A percentile compares a stretch with the other conserved stretches of the same genome.
Evolutionary conservation across 2,113 vertebrate species (phyloP).

Genomic region (Muscicapa adusta): DNA sequence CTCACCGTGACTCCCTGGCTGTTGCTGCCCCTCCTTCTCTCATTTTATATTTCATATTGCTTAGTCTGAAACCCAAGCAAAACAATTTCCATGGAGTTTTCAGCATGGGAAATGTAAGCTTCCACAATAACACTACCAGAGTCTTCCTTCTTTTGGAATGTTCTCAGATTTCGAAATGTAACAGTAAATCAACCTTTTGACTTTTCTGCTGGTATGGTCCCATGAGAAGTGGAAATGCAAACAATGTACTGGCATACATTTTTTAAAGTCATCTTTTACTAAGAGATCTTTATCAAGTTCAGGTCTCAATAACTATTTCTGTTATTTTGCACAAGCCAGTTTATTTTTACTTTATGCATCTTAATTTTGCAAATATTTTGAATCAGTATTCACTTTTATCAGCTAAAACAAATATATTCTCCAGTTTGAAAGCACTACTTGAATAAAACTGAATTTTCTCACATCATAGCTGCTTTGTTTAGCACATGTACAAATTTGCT

Average conservation of each 20-base stretch:
- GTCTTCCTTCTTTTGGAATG: slow-evolving; percentile 60
- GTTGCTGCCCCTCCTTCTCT: neutral
- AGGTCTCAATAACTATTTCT: neutral
- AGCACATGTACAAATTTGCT: neutral
- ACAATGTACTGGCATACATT: neutral
- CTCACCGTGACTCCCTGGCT: neutral
- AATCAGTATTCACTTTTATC: neutral
- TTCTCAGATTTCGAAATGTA: slow-evolving; percentile 61
- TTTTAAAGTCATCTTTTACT: neutral
- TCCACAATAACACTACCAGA: slow-evolving; percentile 21
- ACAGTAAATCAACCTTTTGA: slow-evolving; percentile 53
- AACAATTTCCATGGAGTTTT: neutral
- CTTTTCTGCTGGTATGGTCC: slow-evolving; percentile 55
- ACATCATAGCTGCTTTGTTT: neutral
- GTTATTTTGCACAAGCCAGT: neutral
- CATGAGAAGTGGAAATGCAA: slow-evolving; percentile 39
- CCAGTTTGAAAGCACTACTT: neutral
- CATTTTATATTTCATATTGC: neutral
- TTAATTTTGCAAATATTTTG: neutral
- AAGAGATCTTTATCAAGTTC: neutral
- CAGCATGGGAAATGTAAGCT: slow-evolving; percentile 36
- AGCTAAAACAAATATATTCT: neutral
- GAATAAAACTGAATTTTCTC: neutral
- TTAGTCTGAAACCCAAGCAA: slow-evolving; percentile 4
- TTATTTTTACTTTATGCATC: neutral